These are phyloP conservation scores for Drosophila kambysellisi DNA, from an alignment of 2,888 invertebrate species.

Conservation along the genomic window DNA sequence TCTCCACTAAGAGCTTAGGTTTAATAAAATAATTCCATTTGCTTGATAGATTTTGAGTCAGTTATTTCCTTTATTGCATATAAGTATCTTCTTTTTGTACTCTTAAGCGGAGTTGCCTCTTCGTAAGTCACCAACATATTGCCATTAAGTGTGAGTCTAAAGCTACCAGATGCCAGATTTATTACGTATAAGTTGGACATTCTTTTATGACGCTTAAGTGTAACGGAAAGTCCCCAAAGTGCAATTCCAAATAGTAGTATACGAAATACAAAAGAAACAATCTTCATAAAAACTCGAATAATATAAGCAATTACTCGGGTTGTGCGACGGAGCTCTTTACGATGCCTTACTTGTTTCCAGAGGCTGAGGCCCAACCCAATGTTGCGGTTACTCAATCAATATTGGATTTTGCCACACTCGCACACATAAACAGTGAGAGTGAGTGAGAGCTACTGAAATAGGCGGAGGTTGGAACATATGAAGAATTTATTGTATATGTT, in stretches of 20 bases:
- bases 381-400: conserved; percentile 74
- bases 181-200: conserved; percentile 22
- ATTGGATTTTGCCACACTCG: conserved; percentile 63
- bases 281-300: conserved; percentile 67
- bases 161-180: conserved; percentile 30
- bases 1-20: background rate
- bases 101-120: background rate
- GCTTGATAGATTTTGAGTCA: background rate
- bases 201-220: conserved; percentile 50
- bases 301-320: conserved; percentile 56
- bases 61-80: background rate
- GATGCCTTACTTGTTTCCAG: conserved; percentile 65
- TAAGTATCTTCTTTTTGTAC: background rate
- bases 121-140: conserved; percentile 2
- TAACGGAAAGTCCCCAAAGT: conserved; percentile 53
- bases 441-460: too few species aligned
- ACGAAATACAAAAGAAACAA: conserved; percentile 51
- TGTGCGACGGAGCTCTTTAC: conserved; percentile 37
- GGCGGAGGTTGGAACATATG: conserved; percentile 26
- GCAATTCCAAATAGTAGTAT: conserved; percentile 49
- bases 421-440: conserved; percentile 6
- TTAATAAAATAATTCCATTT: background rate
- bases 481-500: conserved; percentile 60
- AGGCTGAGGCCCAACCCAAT: conserved; percentile 49
- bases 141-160: conserved; percentile 1